Evolutionary conservation across 2,113 vertebrate species (phyloP), one percentile per base, ranked within the genome.

Genomic region (Pterophyllum scalare): DNA sequence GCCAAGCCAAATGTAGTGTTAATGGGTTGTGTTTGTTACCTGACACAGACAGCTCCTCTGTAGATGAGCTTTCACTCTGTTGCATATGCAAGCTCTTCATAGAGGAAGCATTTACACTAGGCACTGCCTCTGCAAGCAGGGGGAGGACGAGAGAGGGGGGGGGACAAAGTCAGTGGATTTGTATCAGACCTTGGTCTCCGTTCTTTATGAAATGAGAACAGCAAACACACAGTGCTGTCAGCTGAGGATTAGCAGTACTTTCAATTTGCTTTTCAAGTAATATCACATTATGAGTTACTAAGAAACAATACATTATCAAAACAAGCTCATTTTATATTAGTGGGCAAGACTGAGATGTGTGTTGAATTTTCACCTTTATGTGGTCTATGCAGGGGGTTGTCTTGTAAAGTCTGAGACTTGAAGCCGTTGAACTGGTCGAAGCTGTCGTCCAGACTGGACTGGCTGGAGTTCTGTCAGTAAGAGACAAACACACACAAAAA

Each of bases 391-490:
- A 79, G 26, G 54, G 89, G 77, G 33, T 87, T 52, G 2, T 92
- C 89, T 33, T 86, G 89, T 15, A 87, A 79, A 12, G 91, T 77
- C 0, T 33, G 74, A 0, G 84, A 74, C 57, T 92, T 92, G 0
- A 92, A 81, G 0, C 84, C 84, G 35, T 96, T 94, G 0, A 26
- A 81, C 2, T 80, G 92, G 75, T 95, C 94, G 1, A 88, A 94
- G 84, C 93, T 88, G 57, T 95, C 95, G 0, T 96, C 95, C 24
- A 93, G 79, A 89, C 96, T 96, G 1, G 92, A 95, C 75, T 94
- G 96, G 67, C 96, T 97, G 1, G 90, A 96, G 85, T 91, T 94
- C 97, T 97, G 90, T 13, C 19, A 54, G 70, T 4, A 31, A 26
- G 3, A 59, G 12, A 64, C 38, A 40, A 10, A 40, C 38, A 40